Evolutionary conservation across 1,140 invertebrate genomes (phyloP).

Genomic region (Drosophila kanapiae): DNA sequence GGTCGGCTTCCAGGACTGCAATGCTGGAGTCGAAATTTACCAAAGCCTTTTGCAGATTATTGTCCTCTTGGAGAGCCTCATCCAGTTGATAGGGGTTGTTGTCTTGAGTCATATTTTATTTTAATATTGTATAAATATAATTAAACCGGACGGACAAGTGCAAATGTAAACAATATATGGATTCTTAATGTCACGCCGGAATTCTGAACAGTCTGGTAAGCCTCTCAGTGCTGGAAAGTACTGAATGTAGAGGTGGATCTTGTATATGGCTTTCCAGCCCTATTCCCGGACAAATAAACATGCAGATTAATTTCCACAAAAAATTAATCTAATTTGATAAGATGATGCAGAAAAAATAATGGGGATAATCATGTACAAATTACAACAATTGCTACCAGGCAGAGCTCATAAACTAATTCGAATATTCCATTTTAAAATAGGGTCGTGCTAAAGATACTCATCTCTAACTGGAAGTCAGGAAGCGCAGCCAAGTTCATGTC

Average conservation of each 20-base stretch:
- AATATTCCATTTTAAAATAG: neutral
- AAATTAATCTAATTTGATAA: neutral
- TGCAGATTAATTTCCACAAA: too few species aligned
- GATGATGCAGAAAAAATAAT: neutral
- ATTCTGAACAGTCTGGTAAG: neutral
- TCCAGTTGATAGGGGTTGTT: conserved; percentile 4
- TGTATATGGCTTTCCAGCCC: neutral
- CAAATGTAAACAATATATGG: neutral
- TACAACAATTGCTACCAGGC: too few species aligned
- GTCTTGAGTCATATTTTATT: conserved; percentile 1
- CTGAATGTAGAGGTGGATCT: neutral
- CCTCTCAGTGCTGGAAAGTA: neutral
- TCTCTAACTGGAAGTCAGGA: conserved; percentile 4
- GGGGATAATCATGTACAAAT: too few species aligned
- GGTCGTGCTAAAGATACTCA: neutral
- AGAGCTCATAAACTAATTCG: neutral
- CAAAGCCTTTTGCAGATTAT: conserved; percentile 24
- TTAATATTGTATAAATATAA: too few species aligned
- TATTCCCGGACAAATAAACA: neutral
- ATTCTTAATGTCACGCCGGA: neutral
- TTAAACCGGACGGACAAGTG: neutral
- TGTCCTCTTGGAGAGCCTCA: conserved; percentile 6
- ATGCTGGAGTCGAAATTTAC: conserved; percentile 38
- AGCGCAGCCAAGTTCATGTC: conserved; percentile 43
- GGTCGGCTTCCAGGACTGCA: conserved; percentile 41